Percentiles rank a stretch among this genome's conserved stretches.
Evolutionary conservation across 2,888 invertebrate species (phyloP).

Genomic region (Drosophila maculinotata): DNA sequence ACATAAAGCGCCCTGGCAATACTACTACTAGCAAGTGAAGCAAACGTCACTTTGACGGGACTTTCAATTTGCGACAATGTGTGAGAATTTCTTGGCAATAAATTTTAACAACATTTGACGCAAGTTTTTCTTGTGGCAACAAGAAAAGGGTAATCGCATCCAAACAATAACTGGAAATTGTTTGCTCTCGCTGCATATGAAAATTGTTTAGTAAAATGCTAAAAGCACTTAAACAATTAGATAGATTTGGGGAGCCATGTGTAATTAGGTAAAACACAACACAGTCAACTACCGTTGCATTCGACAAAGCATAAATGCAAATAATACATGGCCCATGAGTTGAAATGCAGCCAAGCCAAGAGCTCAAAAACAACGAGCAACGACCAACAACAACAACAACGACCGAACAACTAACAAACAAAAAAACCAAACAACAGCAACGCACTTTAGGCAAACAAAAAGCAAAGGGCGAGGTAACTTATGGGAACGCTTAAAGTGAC

Average conservation of each 20-base stretch:
- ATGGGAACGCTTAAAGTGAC: constrained; percentile 65
- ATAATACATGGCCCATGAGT: constrained; percentile 45
- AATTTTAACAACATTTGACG: constrained; percentile 65
- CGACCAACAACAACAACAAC: constrained; percentile 1
- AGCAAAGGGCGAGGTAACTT: constrained; percentile 51
- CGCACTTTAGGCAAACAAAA: constrained; percentile 58
- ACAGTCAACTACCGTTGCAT: constrained; percentile 61
- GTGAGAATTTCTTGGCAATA: constrained; percentile 77
- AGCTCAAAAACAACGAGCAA: constrained; percentile 23
- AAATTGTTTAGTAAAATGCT: constrained; percentile 75
- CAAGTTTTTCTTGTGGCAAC: constrained; percentile 39
- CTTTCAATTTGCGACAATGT: constrained; percentile 75
- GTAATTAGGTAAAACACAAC: constrained; percentile 75
- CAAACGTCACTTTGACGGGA: constrained; percentile 31
- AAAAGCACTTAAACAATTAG: constrained; percentile 79
- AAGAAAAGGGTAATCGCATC: constrained; percentile 24
- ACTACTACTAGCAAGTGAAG: constrained; percentile 14
- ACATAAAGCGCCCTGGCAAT: constrained; percentile 28
- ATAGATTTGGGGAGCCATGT: constrained; percentile 56
- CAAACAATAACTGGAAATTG: constrained; percentile 50
- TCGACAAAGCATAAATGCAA: constrained; percentile 64
- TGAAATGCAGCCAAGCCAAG: constrained; percentile 27
- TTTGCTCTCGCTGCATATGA: constrained; percentile 50
- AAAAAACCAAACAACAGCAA: constrained; percentile 34
- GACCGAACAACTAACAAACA: constrained; percentile 23